Evolutionary conservation across 2,888 invertebrate species (phyloP).

Genomic region (Amphimallon solstitiale): DNA sequence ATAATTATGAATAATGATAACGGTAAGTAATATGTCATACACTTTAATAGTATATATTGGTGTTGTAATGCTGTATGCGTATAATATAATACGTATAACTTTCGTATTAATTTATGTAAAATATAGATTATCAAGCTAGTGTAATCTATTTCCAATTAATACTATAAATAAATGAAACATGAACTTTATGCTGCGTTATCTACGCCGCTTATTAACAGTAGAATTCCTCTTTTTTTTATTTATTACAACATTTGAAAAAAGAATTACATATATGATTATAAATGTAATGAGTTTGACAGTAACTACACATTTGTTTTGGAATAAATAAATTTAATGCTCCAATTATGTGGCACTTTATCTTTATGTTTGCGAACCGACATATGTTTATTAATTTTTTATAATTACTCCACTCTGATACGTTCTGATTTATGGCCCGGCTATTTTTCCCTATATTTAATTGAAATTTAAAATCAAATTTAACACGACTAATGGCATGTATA

Average conservation of each 20-base stretch:
- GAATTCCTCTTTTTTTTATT: constrained; percentile 22
- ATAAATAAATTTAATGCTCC: constrained; percentile 33
- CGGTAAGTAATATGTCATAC: no score
- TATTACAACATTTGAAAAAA: constrained; percentile 11
- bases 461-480: constrained; percentile 36
- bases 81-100: background rate
- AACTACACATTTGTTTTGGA: constrained; percentile 30
- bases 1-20: no score
- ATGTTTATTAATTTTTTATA: constrained; percentile 38
- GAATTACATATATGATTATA: constrained; percentile 16
- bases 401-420: constrained; percentile 27
- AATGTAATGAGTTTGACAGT: constrained; percentile 30
- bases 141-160: constrained; percentile 13
- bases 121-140: constrained; percentile 4
- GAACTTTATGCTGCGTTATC: constrained; percentile 18
- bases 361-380: constrained; percentile 35
- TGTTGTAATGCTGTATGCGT: background rate
- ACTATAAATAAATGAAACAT: constrained; percentile 18
- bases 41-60: background rate
- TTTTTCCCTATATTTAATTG: constrained; percentile 37
- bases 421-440: constrained; percentile 36
- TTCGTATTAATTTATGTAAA: constrained; percentile 21
- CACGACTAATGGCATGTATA: constrained; percentile 26
- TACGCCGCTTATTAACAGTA: constrained; percentile 2
- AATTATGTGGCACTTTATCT: constrained; percentile 35